Conservation (phyloP, 1,140 invertebrate species). For the Hyles vespertilio region DNA sequence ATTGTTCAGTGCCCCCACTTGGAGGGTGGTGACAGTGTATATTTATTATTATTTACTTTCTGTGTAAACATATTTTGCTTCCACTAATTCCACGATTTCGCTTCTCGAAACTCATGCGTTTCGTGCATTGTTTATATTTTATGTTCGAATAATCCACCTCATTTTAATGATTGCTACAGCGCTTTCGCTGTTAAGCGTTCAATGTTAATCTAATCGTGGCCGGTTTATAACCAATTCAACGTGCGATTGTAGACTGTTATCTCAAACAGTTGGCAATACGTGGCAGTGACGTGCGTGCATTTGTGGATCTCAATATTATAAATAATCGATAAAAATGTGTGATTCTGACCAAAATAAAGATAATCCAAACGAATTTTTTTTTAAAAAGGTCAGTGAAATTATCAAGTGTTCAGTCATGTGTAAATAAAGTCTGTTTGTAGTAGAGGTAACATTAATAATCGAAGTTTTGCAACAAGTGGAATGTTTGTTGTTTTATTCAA, state of each 20-base stretch:
- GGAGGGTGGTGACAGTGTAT: no score
- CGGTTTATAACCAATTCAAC: conserved; percentile 23
- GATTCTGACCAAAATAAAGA: conserved; percentile 34
- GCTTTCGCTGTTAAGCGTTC: conserved; percentile 20
- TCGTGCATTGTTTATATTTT: neutral
- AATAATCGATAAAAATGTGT: conserved; percentile 37
- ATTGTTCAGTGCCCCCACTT: no score
- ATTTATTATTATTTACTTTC: no score
- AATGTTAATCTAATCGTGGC: conserved; percentile 34
- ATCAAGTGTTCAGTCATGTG: no score
- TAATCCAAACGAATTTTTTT: conserved; percentile 8
- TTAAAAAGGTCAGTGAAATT: neutral
- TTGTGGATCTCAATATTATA: conserved; percentile 8
- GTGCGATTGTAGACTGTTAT: conserved; percentile 41
- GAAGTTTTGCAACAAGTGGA: no score
- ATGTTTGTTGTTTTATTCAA: no score
- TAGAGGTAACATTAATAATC: no score
- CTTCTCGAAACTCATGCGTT: no score
- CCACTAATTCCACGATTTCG: no score
- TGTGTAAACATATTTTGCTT: no score
- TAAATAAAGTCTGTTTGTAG: no score
- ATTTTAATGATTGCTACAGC: conserved; percentile 28
- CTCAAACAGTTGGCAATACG: conserved; percentile 48
- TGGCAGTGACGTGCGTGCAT: conserved; percentile 50
- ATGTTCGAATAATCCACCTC: conserved; percentile 30